phyloP scores from a whole-genome alignment of 2,113 vertebrate genomes.

The Siniperca knerii region DNA sequence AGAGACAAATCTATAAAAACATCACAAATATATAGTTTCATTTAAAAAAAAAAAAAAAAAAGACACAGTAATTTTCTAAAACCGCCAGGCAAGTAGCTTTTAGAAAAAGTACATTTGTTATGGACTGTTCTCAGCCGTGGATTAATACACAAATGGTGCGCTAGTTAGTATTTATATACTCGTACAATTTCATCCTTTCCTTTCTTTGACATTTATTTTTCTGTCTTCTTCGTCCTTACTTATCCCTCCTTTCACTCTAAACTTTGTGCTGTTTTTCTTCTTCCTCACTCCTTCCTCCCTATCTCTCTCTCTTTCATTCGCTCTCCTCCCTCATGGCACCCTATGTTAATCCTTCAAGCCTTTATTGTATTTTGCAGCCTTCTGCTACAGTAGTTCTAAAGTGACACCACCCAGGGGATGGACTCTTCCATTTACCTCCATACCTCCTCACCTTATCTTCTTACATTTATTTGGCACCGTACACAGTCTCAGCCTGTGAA shows the following conservation, averaged over 20 bases:
- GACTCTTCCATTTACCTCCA: conserved; percentile 42
- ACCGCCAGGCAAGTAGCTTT: not conserved
- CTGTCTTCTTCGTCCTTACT: not conserved
- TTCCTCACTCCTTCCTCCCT: no score
- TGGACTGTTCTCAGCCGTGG: no score
- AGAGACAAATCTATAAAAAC: not conserved
- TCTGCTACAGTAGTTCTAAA: not conserved
- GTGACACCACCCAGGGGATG: conserved; percentile 46
- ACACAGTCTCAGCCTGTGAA: conserved; percentile 17
- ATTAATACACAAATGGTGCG: no score
- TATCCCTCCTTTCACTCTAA: not conserved
- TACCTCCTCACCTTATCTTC: conserved; percentile 37
- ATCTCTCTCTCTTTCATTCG: not conserved
- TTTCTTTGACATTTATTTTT: not conserved
- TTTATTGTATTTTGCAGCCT: conserved; percentile 13
- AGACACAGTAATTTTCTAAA: not conserved
- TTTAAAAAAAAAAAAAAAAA: not conserved
- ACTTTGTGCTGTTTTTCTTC: not conserved
- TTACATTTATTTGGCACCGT: conserved; percentile 14
- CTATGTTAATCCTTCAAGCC: conserved; percentile 21
- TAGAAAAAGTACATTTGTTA: not conserved
- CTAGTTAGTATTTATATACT: not conserved
- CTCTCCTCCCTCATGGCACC: not conserved
- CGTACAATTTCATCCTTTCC: no score
- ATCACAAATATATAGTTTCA: no score